Conservation (phyloP, 2,888 invertebrate genomes). For the Belgica antarctica region DNA sequence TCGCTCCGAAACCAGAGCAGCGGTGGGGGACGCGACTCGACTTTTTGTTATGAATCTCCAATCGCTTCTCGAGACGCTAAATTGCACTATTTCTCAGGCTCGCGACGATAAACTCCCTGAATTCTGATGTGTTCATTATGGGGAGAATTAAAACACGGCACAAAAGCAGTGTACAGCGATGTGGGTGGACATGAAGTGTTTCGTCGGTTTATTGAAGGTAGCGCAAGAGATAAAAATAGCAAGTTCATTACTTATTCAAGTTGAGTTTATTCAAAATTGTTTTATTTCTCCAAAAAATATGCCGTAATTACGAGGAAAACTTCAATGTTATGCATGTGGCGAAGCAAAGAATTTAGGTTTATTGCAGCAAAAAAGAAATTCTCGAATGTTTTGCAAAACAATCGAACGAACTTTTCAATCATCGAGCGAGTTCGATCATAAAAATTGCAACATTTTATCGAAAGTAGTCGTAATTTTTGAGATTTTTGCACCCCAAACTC, state of each 20-base stretch:
- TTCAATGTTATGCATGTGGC: neutral
- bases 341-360: neutral
- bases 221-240: slow-evolving; percentile 9
- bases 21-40: slow-evolving; percentile 29
- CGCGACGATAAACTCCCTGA: slow-evolving; percentile 25
- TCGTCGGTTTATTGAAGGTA: neutral
- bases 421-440: neutral
- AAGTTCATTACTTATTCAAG: neutral
- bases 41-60: slow-evolving; percentile 21
- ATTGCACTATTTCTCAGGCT: neutral
- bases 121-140: slow-evolving; percentile 16
- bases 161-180: neutral
- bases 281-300: neutral
- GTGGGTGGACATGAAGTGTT: slow-evolving; percentile 17
- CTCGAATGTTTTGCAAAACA: no score
- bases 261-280: neutral
- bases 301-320: neutral
- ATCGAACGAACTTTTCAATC: no score
- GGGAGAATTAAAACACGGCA: neutral
- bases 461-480: no score
- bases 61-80: slow-evolving; percentile 6
- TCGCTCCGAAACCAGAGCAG: neutral
- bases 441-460: neutral
- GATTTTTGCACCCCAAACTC: neutral
- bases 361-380: no score